phyloP scores from a whole-genome alignment of 2,888 invertebrate genomes.

The Sinentomon sp. region DNA sequence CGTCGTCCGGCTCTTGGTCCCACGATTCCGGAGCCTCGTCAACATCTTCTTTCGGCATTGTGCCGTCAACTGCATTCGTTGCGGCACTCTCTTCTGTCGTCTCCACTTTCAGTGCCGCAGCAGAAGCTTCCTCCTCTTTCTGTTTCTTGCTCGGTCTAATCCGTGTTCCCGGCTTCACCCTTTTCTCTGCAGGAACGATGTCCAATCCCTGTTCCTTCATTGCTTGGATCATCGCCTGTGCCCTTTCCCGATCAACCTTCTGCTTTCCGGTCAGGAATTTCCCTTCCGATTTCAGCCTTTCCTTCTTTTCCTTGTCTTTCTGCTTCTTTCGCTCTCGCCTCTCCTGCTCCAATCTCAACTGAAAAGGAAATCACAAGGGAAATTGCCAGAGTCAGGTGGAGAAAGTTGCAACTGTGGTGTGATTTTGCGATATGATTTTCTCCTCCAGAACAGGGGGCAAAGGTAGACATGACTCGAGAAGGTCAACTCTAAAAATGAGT shows the following conservation, averaged over 20 bases:
- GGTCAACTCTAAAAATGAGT: too few species aligned
- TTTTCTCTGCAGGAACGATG: constrained; percentile 33
- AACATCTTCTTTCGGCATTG: constrained; percentile 18
- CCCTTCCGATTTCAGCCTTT: constrained; percentile 82
- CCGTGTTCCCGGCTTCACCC: constrained; percentile 34
- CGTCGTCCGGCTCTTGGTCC: constrained; percentile 45
- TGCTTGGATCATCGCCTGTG: constrained; percentile 63
- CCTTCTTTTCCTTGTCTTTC: constrained; percentile 74
- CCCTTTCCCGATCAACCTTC: constrained; percentile 62
- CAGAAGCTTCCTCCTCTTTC: constrained; percentile 22
- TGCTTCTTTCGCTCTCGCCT: constrained; percentile 62
- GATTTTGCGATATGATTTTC: too few species aligned
- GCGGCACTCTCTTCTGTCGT: constrained; percentile 18
- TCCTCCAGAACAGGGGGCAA: too few species aligned
- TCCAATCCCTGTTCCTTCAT: constrained; percentile 66
- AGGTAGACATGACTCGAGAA: too few species aligned
- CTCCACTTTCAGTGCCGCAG: constrained; percentile 18
- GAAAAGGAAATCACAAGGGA: constrained; percentile 14
- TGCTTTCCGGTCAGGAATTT: constrained; percentile 79
- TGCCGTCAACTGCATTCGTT: constrained; percentile 18
- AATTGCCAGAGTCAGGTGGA: too few species aligned
- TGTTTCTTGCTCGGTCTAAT: constrained; percentile 40
- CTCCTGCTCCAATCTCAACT: constrained; percentile 52
- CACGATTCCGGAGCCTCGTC: constrained; percentile 31
- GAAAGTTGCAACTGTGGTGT: too few species aligned